A percentile compares a stretch with the other conserved stretches of the same genome.
Evolutionary conservation across 2,888 invertebrate genomes (phyloP).

Genomic region (Cephalotes varians): DNA sequence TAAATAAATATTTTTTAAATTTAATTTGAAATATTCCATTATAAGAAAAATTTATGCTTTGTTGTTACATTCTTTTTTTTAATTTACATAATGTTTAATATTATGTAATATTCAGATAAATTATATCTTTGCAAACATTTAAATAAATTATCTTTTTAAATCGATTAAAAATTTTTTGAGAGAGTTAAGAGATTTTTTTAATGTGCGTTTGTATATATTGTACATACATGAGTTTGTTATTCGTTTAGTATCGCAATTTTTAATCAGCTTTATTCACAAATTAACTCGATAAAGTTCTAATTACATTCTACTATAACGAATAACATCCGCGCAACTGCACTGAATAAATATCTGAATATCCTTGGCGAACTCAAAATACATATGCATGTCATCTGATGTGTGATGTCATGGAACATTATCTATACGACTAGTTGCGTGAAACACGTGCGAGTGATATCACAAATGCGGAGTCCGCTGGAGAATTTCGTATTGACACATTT

Average conservation of each 20-base stretch:
- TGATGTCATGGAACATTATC: conserved; percentile 35
- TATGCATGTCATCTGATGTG: conserved; percentile 4
- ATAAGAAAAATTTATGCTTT: no score
- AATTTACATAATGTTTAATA: no score
- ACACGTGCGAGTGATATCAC: conserved; percentile 11
- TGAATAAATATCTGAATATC: conserved; percentile 20
- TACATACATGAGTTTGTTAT: not conserved
- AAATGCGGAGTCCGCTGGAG: not conserved
- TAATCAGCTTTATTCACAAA: conserved; percentile 11
- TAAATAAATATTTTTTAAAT: no score
- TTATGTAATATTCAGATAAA: no score
- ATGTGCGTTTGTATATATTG: no score
- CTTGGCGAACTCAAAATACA: not conserved
- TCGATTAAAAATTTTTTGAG: no score
- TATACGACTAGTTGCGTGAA: not conserved
- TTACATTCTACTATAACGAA: conserved; percentile 15
- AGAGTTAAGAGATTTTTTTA: no score
- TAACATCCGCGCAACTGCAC: conserved; percentile 3
- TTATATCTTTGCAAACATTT: no score
- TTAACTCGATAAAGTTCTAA: conserved; percentile 45
- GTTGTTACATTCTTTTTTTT: no score
- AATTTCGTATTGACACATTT: not conserved
- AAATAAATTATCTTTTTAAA: no score
- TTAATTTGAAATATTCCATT: no score
- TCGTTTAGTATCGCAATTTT: conserved; percentile 11